phyloP scores from a whole-genome alignment of 2,113 vertebrate genomes.

The Salvelinus fontinalis region DNA sequence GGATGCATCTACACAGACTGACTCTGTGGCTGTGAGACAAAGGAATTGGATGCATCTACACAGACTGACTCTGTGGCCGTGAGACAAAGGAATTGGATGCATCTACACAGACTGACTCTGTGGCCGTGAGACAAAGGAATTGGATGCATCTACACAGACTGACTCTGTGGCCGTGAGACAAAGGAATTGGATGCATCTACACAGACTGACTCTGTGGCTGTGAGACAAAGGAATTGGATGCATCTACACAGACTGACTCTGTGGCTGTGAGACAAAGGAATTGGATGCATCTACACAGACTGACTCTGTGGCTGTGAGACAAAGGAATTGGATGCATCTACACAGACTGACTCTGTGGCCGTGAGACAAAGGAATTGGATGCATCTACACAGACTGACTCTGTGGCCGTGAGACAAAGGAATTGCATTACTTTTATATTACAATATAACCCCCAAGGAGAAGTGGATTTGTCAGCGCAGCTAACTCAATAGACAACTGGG shows the following conservation, averaged over 20 bases:
- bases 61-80: not conserved
- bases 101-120: too few relatives aligned
- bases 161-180: not conserved
- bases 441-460: not conserved
- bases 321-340: not conserved
- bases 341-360: not conserved
- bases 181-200: not conserved
- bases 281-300: not conserved
- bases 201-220: too few relatives aligned
- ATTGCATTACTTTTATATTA: not conserved
- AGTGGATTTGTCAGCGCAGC: not conserved
- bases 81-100: not conserved
- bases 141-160: not conserved
- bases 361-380: not conserved
- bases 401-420: not conserved
- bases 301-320: too few relatives aligned
- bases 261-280: not conserved
- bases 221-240: not conserved
- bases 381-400: too few relatives aligned
- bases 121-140: not conserved
- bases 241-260: not conserved
- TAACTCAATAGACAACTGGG: not conserved
- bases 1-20: too few relatives aligned
- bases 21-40: too few relatives aligned
- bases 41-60: not conserved